Evolutionary conservation across 2,888 invertebrate species (phyloP), one percentile per base, ranked within the genome.

Genomic region (Ypsolopha sequella): DNA sequence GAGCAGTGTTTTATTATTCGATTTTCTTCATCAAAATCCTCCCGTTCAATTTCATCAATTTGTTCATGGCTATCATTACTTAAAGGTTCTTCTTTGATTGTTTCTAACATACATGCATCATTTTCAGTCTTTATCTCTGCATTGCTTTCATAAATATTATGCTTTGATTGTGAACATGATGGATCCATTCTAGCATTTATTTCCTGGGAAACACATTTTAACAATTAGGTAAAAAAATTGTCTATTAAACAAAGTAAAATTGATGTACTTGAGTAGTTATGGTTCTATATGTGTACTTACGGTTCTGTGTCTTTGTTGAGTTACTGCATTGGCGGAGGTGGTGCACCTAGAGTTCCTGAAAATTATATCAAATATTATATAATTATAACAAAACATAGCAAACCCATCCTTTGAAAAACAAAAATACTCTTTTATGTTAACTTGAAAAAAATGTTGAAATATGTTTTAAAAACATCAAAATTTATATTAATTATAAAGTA

Each of bases 11-110:
- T 81, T 47, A 84, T 61, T 53, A 87, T 71, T 44, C 82, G 67
- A 56, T 86, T 85, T 56, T 87, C 86, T 56, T 86, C 86, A 48
- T 85, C 84, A 41, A 85, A 87, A 55, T 87, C 87, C 54, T 80
- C 75, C 2, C 85, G 65, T 57, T 87, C 87, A 38, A 87, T 66
- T 43, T 84, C 80, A 51, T 87, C 86, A 52, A 82, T 82, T 53
- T 69, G 73, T 60, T 76, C 50, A 14, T 45, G 24, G 24, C 24
- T 8, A 8, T 7, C 35, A 24, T 50, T 13, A 8, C 9, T 50
- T 6, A 7, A 9, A 41, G 39, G 10, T 36, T 34, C 36, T 41
- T 50, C 50, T 14, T n/a, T 45, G 7, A 36, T 45, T 13, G 8
- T 39, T 24, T 43, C 48, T 47, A 47, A 24, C 39, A 39, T 36